Conservation (phyloP, 2,888 invertebrate genomes). For the Lasioglossum vierecki region DNA sequence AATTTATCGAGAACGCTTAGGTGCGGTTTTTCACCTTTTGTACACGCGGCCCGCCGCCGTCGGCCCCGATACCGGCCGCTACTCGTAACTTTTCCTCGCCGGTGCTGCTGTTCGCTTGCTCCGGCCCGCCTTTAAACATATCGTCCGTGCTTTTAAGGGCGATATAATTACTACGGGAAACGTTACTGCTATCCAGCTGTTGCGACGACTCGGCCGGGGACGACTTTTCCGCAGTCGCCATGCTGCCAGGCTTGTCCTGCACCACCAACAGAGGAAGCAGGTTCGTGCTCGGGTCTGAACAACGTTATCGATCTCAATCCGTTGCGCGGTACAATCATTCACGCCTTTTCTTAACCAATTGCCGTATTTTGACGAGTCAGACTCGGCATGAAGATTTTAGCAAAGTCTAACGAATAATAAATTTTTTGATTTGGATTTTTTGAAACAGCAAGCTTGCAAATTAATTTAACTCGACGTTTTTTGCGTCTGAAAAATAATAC, state of each 20-base stretch:
- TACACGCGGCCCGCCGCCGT: constrained; percentile 59
- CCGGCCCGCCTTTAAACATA: constrained; percentile 75
- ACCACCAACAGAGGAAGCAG: constrained; percentile 31
- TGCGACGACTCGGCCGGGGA: constrained; percentile 16
- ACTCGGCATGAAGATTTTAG: too few species aligned
- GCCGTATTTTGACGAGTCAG: too few species aligned
- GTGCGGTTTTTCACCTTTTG: constrained; percentile 61
- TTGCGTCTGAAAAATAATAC: too few species aligned
- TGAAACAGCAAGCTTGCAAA: too few species aligned
- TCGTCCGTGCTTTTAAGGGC: constrained; percentile 76
- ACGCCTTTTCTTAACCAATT: too few species aligned
- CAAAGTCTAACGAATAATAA: too few species aligned
- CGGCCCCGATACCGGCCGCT: constrained; percentile 25
- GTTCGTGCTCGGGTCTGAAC: constrained; percentile 41
- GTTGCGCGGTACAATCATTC: not conserved
- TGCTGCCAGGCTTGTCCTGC: constrained; percentile 4
- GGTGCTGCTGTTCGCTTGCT: constrained; percentile 68
- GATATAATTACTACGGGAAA: constrained; percentile 71
- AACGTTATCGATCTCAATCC: not conserved
- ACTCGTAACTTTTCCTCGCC: constrained; percentile 57
- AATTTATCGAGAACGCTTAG: constrained; percentile 53
- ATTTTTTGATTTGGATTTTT: too few species aligned
- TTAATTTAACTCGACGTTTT: too few species aligned
- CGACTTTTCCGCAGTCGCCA: constrained; percentile 6
- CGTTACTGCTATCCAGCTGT: constrained; percentile 8